Evolutionary conservation across 2,797 vertebrate genomes (phyloP).

Genomic region (Coreius guichenoti): DNA sequence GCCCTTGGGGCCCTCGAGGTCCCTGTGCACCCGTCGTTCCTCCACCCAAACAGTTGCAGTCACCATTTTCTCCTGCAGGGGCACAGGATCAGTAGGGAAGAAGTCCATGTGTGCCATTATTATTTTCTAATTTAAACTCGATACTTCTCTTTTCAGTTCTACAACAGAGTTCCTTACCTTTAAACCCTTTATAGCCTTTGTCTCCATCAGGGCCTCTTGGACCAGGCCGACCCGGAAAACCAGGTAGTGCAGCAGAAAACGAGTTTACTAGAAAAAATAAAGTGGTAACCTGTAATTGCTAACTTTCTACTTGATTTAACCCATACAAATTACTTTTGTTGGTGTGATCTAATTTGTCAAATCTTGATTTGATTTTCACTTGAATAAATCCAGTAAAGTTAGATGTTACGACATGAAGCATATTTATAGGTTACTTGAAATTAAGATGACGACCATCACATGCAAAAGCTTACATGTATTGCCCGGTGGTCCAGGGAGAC

Average conservation of each 20-base stretch:
- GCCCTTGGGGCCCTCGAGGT: conserved; percentile 44
- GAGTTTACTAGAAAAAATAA: conserved; percentile 46
- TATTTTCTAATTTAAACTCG: neutral
- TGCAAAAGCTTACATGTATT: conserved; percentile 71
- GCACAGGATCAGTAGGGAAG: neutral
- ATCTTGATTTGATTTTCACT: neutral
- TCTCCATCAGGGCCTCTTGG: conserved; percentile 64
- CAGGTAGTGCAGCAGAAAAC: neutral
- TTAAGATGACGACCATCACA: neutral
- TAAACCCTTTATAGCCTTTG: conserved; percentile 67
- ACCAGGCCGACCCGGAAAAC: conserved; percentile 65
- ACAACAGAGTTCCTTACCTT: conserved; percentile 63
- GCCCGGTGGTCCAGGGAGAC: conserved; percentile 77
- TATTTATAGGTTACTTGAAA: neutral
- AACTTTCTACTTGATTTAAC: neutral
- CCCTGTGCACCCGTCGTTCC: conserved; percentile 35
- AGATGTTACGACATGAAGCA: neutral
- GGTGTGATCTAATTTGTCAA: neutral
- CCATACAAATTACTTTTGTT: neutral
- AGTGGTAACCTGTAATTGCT: too few relatives aligned
- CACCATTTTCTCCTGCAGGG: conserved; percentile 55
- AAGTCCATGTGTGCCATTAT: neutral
- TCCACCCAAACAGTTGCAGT: conserved; percentile 58
- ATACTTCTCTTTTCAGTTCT: neutral
- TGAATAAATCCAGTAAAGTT: neutral